These are phyloP conservation scores for Microctonus aethiopoides DNA, from an alignment of 2,888 invertebrate species.

Conservation along the genomic window DNA sequence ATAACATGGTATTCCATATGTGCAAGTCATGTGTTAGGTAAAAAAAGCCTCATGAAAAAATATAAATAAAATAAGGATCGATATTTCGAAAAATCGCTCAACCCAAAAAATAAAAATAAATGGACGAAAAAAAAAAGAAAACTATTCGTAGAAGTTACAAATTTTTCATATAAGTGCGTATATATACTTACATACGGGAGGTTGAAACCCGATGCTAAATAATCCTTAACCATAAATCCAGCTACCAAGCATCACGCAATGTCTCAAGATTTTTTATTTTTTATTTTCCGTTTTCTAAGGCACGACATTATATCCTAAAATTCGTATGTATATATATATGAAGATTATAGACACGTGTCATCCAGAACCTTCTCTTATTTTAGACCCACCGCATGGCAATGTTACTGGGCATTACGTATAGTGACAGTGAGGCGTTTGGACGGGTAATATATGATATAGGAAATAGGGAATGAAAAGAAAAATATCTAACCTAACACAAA, in stretches of 20 bases:
- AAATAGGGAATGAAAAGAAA: not conserved
- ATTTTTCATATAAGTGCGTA: slow-evolving; percentile 1
- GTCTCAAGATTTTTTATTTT: not conserved
- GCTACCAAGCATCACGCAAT: not conserved
- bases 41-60: not conserved
- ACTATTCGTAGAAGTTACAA: slow-evolving; percentile 5
- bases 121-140: not conserved
- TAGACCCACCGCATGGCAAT: slow-evolving; percentile 20
- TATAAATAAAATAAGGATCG: not conserved
- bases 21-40: not conserved
- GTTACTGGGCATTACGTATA: not conserved
- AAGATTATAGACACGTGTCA: slow-evolving; percentile 22
- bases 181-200: too few relatives aligned
- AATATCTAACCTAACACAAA: not conserved
- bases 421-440: not conserved
- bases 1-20: too few relatives aligned
- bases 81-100: not conserved
- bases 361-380: slow-evolving; percentile 13
- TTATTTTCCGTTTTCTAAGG: not conserved
- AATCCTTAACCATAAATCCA: slow-evolving; percentile 7
- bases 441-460: not conserved
- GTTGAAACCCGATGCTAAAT: slow-evolving; percentile 8
- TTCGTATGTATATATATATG: not conserved
- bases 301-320: not conserved
- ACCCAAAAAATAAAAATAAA: too few relatives aligned